A percentile compares a stretch with the other conserved stretches of the same genome.
phyloP scores from a whole-genome alignment of 2,113 vertebrate genomes.

The Elaphurus davidianus region DNA sequence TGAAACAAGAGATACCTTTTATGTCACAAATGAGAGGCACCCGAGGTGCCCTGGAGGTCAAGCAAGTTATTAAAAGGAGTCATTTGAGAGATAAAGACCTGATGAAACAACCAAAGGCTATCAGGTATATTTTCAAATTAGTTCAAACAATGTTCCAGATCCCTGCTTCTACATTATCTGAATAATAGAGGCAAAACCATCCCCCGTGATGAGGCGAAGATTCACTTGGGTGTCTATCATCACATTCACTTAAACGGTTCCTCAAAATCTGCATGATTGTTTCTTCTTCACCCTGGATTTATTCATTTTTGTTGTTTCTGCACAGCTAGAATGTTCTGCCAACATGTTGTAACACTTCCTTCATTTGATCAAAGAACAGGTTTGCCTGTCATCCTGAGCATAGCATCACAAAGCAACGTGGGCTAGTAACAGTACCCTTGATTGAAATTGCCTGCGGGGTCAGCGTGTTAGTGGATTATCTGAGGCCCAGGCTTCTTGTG shows the following conservation, averaged over 20 bases:
- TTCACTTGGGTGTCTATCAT: not conserved
- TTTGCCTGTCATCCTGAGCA: not conserved
- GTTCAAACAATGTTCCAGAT: not conserved
- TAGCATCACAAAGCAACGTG: not conserved
- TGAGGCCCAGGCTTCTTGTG: not conserved
- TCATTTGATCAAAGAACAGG: not conserved
- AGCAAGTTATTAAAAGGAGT: not conserved
- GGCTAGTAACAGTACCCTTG: not conserved
- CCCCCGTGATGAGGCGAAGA: not conserved
- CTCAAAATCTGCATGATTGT: not conserved
- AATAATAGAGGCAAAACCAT: not conserved
- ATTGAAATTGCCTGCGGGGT: not conserved
- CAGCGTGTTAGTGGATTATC: not conserved
- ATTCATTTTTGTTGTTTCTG: conserved; percentile 3
- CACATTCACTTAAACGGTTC: not conserved
- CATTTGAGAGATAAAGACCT: not conserved
- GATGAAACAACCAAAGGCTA: not conserved
- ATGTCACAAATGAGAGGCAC: not conserved
- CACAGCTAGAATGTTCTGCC: not conserved
- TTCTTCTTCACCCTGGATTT: not conserved
- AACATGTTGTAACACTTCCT: not conserved
- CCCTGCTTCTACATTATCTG: not conserved
- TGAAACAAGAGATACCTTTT: not conserved
- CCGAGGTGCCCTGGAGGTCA: not conserved
- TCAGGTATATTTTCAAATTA: not conserved